These are phyloP conservation scores for Drosophila tani DNA, from an alignment of 1,140 invertebrate species.

Conservation along the genomic window DNA sequence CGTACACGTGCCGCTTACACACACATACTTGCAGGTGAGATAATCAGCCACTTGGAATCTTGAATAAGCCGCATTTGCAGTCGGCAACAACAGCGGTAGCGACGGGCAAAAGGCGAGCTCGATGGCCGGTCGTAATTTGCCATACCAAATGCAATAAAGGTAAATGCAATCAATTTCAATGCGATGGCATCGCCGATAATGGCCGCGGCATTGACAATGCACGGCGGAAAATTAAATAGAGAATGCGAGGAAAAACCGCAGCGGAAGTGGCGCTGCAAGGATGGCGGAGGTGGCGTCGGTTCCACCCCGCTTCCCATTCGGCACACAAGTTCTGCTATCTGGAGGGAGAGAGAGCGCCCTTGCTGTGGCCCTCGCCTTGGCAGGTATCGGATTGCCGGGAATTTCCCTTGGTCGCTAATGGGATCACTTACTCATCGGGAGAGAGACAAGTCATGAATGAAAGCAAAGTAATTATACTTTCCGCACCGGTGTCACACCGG, in stretches of 20 bases:
- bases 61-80: constrained; percentile 14
- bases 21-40: constrained; percentile 9
- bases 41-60: constrained; percentile 30
- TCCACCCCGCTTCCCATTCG: constrained; percentile 12
- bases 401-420: constrained; percentile 10
- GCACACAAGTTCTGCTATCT: constrained; percentile 11
- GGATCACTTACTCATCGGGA: constrained; percentile 42
- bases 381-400: constrained; percentile 26
- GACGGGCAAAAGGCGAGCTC: constrained; percentile 17
- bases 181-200: constrained; percentile 45
- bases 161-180: constrained; percentile 82
- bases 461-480: constrained; percentile 59
- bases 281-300: background rate
- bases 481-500: constrained; percentile 31
- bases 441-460: constrained; percentile 60
- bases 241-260: constrained; percentile 47
- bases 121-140: constrained; percentile 40
- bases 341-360: constrained; percentile 14
- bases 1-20: constrained; percentile 21
- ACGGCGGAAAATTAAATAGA: constrained; percentile 71
- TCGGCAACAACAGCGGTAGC: background rate
- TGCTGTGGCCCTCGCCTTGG: background rate
- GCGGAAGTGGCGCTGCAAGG: constrained; percentile 37
- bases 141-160: constrained; percentile 68
- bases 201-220: constrained; percentile 46